phyloP scores from a whole-genome alignment of 2,113 vertebrate species.

The Zingel zingel region DNA sequence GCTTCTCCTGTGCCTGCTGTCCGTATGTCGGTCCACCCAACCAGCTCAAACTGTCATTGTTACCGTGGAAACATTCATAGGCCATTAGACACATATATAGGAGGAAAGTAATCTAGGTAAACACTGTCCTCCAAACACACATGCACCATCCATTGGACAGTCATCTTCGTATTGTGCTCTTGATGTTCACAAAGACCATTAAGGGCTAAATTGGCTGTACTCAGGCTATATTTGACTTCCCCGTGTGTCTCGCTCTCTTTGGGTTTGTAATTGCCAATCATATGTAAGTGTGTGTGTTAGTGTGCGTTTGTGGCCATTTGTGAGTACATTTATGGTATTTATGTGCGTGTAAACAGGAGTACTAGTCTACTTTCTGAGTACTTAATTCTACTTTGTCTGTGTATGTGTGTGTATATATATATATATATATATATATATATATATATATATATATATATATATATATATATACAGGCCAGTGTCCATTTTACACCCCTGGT shows the following conservation, averaged over 20 bases:
- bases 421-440: conserved; percentile 33
- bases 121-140: conserved; percentile 50
- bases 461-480: conserved; percentile 30
- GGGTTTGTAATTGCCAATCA: conserved; percentile 70
- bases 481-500: conserved; percentile 65
- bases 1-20: conserved; percentile 62
- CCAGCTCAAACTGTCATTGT: conserved; percentile 69
- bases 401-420: conserved; percentile 37
- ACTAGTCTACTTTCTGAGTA: conserved; percentile 39
- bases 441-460: conserved; percentile 33
- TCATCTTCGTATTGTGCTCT: conserved; percentile 65
- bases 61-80: conserved; percentile 81
- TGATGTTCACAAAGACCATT: conserved; percentile 81
- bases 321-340: conserved; percentile 32
- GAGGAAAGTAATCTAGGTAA: conserved; percentile 66
- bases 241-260: conserved; percentile 62
- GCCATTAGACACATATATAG: conserved; percentile 77
- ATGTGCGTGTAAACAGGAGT: conserved; percentile 34
- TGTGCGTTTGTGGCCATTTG: conserved; percentile 49
- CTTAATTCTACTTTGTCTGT: conserved; percentile 23
- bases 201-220: conserved; percentile 78
- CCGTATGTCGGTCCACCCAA: conserved; percentile 42
- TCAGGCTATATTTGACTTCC: conserved; percentile 75
- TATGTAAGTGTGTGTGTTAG: conserved; percentile 48
- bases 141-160: conserved; percentile 55